Conservation (phyloP, 2,797 vertebrate genomes). For the Phylloscopus collybita region DNA sequence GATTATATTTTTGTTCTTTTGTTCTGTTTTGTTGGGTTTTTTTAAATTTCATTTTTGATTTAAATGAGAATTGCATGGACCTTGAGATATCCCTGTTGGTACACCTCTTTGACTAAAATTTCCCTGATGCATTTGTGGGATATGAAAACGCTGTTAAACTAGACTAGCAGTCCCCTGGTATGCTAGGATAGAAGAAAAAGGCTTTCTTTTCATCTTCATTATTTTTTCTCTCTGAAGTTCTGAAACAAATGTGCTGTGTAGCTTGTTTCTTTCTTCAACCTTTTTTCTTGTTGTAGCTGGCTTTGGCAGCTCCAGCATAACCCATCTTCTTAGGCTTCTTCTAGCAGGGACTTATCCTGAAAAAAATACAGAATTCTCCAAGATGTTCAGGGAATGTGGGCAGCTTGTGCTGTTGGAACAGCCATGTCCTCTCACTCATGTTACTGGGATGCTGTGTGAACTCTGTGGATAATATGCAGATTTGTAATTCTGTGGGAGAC, state of each 20-base stretch:
- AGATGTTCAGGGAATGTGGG: background rate
- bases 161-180: background rate
- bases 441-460: background rate
- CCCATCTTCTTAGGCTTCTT: background rate
- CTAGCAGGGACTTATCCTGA: background rate
- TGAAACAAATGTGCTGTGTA: background rate
- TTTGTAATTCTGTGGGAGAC: background rate
- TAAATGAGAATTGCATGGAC: background rate
- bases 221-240: background rate
- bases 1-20: background rate
- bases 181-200: background rate
- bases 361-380: background rate
- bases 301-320: background rate
- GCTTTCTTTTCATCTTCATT: background rate
- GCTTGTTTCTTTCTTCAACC: background rate
- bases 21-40: background rate
- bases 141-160: background rate
- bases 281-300: background rate
- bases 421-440: background rate
- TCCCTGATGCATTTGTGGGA: background rate
- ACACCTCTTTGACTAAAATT: background rate
- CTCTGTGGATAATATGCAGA: background rate
- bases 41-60: background rate
- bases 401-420: background rate
- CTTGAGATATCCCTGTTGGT: background rate